A percentile compares a stretch with the other conserved stretches of the same genome.
These are phyloP conservation scores for Melanostoma mellinum DNA, from an alignment of 2,888 invertebrate species.

Conservation along the genomic window DNA sequence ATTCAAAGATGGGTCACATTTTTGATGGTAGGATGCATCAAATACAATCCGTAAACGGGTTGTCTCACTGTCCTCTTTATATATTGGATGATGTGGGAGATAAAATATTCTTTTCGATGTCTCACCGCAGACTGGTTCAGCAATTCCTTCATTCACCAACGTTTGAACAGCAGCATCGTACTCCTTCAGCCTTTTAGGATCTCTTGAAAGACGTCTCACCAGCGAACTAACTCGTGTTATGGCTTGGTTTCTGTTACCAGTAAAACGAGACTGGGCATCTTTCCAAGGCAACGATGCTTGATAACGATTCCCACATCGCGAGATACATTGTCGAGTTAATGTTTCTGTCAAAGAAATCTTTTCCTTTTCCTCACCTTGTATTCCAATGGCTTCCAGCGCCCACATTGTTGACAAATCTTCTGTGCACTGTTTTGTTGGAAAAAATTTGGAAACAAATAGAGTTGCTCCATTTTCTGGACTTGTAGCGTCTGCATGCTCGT, in stretches of 20 bases:
- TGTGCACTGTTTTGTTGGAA: not conserved
- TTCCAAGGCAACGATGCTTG: too few species aligned
- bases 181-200: too few species aligned
- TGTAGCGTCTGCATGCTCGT: not conserved
- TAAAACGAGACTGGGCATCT: too few species aligned
- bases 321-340: not conserved
- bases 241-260: too few species aligned
- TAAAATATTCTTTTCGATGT: slow-evolving; percentile 21
- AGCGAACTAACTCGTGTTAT: too few species aligned
- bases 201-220: too few species aligned
- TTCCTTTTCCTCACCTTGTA: slow-evolving; percentile 5
- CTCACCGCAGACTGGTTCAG: slow-evolving; percentile 1
- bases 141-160: not conserved
- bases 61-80: slow-evolving; percentile 18
- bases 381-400: not conserved
- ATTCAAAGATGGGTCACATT: too few species aligned
- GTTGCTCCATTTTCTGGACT: not conserved
- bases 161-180: too few species aligned
- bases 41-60: slow-evolving; percentile 28
- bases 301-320: too few species aligned
- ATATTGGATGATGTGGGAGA: slow-evolving; percentile 27
- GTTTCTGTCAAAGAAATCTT: slow-evolving; percentile 1
- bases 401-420: slow-evolving; percentile 4
- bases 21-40: slow-evolving; percentile 20
- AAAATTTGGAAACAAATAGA: not conserved